Evolutionary conservation across 2,797 vertebrate genomes (phyloP).

Genomic region (Eidolon dupreanum): DNA sequence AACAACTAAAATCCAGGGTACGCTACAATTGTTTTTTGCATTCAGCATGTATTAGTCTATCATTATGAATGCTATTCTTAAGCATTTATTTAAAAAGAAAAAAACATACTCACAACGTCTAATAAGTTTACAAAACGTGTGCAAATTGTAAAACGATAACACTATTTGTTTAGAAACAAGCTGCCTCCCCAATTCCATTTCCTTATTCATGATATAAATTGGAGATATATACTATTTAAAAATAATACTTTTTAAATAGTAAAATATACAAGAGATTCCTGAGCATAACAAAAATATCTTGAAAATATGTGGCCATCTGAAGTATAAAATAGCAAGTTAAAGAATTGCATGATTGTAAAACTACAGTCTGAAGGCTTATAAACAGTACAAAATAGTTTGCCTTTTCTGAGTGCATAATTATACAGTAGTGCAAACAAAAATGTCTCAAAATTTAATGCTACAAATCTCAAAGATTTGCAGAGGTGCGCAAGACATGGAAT

Average conservation of each 20-base stretch:
- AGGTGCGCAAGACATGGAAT: constrained; percentile 94
- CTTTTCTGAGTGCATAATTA: constrained; percentile 85
- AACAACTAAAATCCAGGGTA: constrained; percentile 18
- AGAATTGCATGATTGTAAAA: constrained; percentile 84
- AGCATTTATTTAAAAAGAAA: constrained; percentile 59
- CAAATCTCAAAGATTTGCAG: constrained; percentile 90
- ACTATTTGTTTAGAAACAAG: constrained; percentile 82
- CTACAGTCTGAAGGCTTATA: constrained; percentile 76
- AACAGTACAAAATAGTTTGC: constrained; percentile 86
- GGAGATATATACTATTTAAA: constrained; percentile 80
- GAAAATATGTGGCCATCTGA: constrained; percentile 85
- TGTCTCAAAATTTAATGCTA: constrained; percentile 75
- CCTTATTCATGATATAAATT: constrained; percentile 82
- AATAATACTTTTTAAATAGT: constrained; percentile 86
- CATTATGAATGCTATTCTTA: constrained; percentile 54
- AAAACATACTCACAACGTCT: constrained; percentile 79
- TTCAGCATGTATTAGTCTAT: constrained; percentile 48
- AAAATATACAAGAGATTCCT: constrained; percentile 87
- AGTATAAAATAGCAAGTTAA: constrained; percentile 87
- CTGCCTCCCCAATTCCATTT: constrained; percentile 74
- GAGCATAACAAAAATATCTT: constrained; percentile 88
- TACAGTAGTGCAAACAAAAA: constrained; percentile 84
- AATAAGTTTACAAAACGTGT: constrained; percentile 82
- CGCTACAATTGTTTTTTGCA: constrained; percentile 11
- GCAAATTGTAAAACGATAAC: constrained; percentile 80